Percentiles rank a stretch among this genome's conserved stretches.
Evolutionary conservation across 2,888 invertebrate genomes (phyloP).

Genomic region (Chymomyza fuscimana): DNA sequence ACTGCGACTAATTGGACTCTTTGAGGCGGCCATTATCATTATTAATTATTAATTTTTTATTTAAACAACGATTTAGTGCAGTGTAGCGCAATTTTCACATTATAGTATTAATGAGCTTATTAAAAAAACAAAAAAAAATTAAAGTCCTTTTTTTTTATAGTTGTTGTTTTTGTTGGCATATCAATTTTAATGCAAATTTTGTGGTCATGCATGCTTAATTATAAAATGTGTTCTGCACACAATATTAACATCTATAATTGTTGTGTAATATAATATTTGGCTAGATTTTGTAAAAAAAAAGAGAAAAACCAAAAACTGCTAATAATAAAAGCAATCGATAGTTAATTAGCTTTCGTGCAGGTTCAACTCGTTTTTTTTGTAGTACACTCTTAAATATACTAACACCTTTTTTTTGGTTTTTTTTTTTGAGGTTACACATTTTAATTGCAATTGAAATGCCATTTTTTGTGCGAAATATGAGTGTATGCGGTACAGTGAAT

Average conservation of each 20-base stretch:
- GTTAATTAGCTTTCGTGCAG: constrained; percentile 59
- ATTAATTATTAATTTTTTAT: constrained; percentile 45
- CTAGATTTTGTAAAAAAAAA: not conserved
- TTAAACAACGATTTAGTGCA: constrained; percentile 20
- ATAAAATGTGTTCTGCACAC: constrained; percentile 42
- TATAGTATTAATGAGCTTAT: constrained; percentile 59
- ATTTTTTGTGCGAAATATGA: not conserved
- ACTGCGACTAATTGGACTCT: not conserved
- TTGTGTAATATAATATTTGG: constrained; percentile 34
- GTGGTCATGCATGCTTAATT: constrained; percentile 71
- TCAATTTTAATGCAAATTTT: constrained; percentile 67
- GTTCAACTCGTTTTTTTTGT: constrained; percentile 10
- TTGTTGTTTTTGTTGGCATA: constrained; percentile 15
- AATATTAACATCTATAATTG: constrained; percentile 49
- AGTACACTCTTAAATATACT: not conserved
- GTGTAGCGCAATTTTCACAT: constrained; percentile 43
- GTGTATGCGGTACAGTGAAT: not conserved
- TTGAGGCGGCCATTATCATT: constrained; percentile 14
- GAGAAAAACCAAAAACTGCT: constrained; percentile 23
- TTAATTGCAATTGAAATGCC: constrained; percentile 44
- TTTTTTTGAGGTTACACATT: not conserved
- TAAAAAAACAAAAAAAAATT: constrained; percentile 16
- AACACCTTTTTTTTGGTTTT: not conserved
- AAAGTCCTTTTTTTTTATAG: not conserved
- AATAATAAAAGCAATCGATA: constrained; percentile 60